These are phyloP conservation scores for Sinocyclocheilus grahami DNA, from an alignment of 2,113 vertebrate species.

Conservation along the genomic window DNA sequence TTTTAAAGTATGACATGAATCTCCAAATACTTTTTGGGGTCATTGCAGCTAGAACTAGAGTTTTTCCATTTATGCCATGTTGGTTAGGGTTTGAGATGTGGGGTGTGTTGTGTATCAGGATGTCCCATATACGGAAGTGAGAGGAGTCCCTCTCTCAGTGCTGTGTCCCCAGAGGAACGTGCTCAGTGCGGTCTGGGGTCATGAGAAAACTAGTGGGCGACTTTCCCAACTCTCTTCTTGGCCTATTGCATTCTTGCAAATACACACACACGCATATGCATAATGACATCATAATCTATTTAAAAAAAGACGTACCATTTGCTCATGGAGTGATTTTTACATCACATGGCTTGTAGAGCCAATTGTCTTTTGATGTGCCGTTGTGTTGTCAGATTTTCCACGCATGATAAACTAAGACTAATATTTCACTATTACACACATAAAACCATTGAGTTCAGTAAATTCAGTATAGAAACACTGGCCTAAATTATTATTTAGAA, in stretches of 20 bases:
- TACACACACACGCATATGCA: slow-evolving; percentile 25
- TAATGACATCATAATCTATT: slow-evolving; percentile 28
- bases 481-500: too few relatives aligned
- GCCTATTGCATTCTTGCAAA: slow-evolving; percentile 69
- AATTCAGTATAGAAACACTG: too few relatives aligned
- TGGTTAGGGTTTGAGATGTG: slow-evolving; percentile 11
- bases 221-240: slow-evolving; percentile 81
- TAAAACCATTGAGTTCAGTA: too few relatives aligned
- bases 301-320: slow-evolving; percentile 40
- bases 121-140: slow-evolving; percentile 27
- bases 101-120: slow-evolving; percentile 25
- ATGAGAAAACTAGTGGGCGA: slow-evolving; percentile 83
- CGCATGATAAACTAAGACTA: too few relatives aligned
- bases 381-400: slow-evolving; percentile 41
- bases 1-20: not conserved
- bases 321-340: not conserved
- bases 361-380: slow-evolving; percentile 7
- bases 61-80: not conserved
- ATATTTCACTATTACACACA: too few relatives aligned
- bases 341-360: not conserved
- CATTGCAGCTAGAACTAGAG: not conserved
- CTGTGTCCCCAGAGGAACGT: slow-evolving; percentile 66
- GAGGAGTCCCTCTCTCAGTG: slow-evolving; percentile 53
- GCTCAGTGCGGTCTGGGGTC: slow-evolving; percentile 76
- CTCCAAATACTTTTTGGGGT: not conserved